phyloP scores from a whole-genome alignment of 1,140 invertebrate genomes.

The Drosophila arawakana region DNA sequence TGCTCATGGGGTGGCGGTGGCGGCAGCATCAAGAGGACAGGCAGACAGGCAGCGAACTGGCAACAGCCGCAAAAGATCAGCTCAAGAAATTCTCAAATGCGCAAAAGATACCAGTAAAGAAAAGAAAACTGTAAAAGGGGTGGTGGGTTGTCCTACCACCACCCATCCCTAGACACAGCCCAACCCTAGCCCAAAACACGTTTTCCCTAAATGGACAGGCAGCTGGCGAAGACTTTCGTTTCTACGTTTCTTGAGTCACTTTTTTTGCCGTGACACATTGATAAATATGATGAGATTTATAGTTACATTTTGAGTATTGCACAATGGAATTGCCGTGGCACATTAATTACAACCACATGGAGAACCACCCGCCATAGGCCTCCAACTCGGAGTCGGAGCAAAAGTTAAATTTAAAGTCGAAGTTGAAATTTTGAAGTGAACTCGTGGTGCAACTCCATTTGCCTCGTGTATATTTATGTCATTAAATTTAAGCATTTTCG shows the following conservation, averaged over 20 bases:
- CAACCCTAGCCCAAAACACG: conserved; percentile 49
- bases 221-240: conserved; percentile 22
- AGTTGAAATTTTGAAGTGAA: conserved; percentile 6
- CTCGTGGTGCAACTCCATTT: conserved; percentile 42
- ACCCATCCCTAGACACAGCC: not conserved
- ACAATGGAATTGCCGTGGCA: conserved; percentile 43
- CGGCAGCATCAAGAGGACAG: conserved; percentile 35
- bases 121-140: conserved; percentile 39
- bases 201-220: conserved; percentile 74
- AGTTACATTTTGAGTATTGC: conserved; percentile 47
- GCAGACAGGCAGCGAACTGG: conserved; percentile 23
- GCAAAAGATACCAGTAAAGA: conserved; percentile 49
- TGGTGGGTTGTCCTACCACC: conserved; percentile 43
- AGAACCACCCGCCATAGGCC: conserved; percentile 57
- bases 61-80: conserved; percentile 19
- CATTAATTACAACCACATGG: conserved; percentile 33
- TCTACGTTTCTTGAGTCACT: conserved; percentile 32
- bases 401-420: not conserved
- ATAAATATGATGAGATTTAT: conserved; percentile 62
- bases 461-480: conserved; percentile 81
- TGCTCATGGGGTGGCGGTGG: conserved; percentile 68
- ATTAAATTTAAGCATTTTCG: conserved; percentile 85
- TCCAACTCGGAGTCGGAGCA: not conserved
- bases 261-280: conserved; percentile 63
- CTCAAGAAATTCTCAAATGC: conserved; percentile 64